phyloP scores from a whole-genome alignment of 2,797 vertebrate species.

The Taenioides sp. region DNA sequence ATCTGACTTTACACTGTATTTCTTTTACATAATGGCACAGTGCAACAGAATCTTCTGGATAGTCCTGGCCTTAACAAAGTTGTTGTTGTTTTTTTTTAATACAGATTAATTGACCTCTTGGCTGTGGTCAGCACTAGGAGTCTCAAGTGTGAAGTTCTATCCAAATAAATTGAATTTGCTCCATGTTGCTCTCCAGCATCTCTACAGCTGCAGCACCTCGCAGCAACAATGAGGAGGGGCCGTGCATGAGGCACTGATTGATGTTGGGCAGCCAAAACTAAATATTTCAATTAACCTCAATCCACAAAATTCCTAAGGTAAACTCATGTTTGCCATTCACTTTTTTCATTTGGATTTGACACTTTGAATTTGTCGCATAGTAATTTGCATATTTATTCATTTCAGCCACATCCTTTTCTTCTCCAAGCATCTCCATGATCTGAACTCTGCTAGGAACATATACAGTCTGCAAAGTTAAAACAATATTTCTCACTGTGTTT shows the following conservation, averaged over 20 bases:
- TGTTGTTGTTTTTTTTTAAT: no score
- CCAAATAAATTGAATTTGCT: slow-evolving; percentile 2
- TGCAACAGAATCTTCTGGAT: not conserved
- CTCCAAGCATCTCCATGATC: not conserved
- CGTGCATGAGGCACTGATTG: not conserved
- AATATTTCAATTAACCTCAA: not conserved
- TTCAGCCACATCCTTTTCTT: not conserved
- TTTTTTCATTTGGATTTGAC: not conserved
- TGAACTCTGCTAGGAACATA: not conserved
- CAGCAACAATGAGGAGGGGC: not conserved
- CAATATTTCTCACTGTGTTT: not conserved
- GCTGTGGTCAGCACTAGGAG: not conserved
- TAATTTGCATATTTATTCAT: slow-evolving; percentile 4
- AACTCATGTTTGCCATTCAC: not conserved
- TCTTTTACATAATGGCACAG: not conserved
- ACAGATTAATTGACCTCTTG: not conserved
- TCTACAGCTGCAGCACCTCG: not conserved
- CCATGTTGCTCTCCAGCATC: not conserved
- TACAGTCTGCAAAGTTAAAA: not conserved
- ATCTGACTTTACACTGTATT: not conserved
- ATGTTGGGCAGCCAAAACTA: not conserved
- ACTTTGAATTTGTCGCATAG: not conserved
- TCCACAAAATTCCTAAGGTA: not conserved
- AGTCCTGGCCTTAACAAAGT: not conserved
- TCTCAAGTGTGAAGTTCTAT: not conserved